Percentiles rank a stretch among this genome's conserved stretches.
Conservation (phyloP, 1,140 invertebrate genomes). For the Sminthurides bifidus region DNA sequence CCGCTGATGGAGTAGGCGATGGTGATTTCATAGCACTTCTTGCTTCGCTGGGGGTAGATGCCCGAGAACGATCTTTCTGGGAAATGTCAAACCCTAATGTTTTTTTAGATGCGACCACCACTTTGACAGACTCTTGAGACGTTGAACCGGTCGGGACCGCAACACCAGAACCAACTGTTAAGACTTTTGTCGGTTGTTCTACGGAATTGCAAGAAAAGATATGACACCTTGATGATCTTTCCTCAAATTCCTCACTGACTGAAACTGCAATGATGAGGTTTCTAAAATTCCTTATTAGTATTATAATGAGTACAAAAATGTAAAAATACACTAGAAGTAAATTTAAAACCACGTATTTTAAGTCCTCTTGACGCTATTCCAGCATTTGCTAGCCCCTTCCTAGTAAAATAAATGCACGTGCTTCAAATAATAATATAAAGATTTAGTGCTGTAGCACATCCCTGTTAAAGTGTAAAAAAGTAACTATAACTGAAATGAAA, state of each 20-base stretch:
- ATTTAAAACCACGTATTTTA: not conserved
- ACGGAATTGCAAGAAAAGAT: not conserved
- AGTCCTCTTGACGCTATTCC: too few species aligned
- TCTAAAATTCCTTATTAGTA: too few species aligned
- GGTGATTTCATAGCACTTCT: constrained; percentile 12
- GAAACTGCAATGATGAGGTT: too few species aligned
- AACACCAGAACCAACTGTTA: constrained; percentile 3
- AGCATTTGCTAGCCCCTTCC: too few species aligned
- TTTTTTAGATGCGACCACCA: constrained; percentile 16
- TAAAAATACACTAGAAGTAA: not conserved
- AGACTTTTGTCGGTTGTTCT: constrained; percentile 5
- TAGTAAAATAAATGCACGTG: too few species aligned
- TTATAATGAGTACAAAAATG: not conserved
- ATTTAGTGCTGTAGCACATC: too few species aligned
- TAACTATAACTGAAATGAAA: too few species aligned
- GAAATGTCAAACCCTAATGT: constrained; percentile 28
- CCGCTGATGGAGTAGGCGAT: constrained; percentile 14
- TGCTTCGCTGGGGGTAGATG: not conserved
- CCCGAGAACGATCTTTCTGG: constrained; percentile 1
- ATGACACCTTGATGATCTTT: too few species aligned
- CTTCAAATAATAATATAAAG: too few species aligned
- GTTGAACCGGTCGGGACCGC: not conserved
- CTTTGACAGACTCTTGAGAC: constrained; percentile 12
- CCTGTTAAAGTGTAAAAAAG: too few species aligned
- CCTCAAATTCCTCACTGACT: too few species aligned